A percentile compares a stretch with the other conserved stretches of the same genome.
Evolutionary conservation across 37 sponge, comb jelly and placozoan species (phyloP).

Genomic region (Theonella swinhoei): DNA sequence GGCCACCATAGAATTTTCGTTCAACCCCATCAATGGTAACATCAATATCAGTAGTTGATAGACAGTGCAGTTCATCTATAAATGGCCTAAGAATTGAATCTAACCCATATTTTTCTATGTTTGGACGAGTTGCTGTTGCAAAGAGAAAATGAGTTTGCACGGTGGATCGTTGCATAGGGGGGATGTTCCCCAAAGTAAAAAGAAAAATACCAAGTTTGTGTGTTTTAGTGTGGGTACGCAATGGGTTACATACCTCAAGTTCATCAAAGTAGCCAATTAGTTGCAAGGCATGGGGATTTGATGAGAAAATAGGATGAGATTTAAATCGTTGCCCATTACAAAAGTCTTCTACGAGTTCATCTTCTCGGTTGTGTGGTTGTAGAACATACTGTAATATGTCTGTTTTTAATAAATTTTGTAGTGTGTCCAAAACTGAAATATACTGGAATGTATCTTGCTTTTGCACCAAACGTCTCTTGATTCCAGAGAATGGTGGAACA

Average conservation of each 20-base stretch:
- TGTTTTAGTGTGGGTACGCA: conserved; percentile 31
- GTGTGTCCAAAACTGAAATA: conserved; percentile 17
- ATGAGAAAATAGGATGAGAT: conserved; percentile 14
- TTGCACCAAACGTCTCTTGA: conserved; percentile 17
- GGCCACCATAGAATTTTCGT: conserved; percentile 15
- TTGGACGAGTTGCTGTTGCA: conserved; percentile 6
- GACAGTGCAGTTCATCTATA: conserved; percentile 28
- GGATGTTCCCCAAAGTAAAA: conserved; percentile 37
- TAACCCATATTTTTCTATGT: conserved; percentile 41
- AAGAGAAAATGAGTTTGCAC: conserved; percentile 10
- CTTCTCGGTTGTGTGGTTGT: neutral
- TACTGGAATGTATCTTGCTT: conserved; percentile 41
- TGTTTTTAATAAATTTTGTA: conserved; percentile 11
- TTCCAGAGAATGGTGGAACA: conserved; percentile 16
- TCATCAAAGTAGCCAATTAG: conserved; percentile 53
- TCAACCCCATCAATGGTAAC: neutral
- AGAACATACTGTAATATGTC: conserved; percentile 1
- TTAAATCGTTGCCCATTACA: conserved; percentile 38
- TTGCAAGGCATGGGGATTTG: conserved; percentile 37
- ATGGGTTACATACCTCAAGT: conserved; percentile 34
- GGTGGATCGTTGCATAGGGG: conserved; percentile 7
- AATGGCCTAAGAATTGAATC: conserved; percentile 30
- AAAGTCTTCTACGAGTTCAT: conserved; percentile 26
- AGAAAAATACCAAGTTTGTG: conserved; percentile 45
- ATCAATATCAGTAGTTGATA: conserved; percentile 13